These are phyloP conservation scores for Campylomormyrus numenius DNA, from an alignment of 2,113 vertebrate species.

Conservation along the genomic window DNA sequence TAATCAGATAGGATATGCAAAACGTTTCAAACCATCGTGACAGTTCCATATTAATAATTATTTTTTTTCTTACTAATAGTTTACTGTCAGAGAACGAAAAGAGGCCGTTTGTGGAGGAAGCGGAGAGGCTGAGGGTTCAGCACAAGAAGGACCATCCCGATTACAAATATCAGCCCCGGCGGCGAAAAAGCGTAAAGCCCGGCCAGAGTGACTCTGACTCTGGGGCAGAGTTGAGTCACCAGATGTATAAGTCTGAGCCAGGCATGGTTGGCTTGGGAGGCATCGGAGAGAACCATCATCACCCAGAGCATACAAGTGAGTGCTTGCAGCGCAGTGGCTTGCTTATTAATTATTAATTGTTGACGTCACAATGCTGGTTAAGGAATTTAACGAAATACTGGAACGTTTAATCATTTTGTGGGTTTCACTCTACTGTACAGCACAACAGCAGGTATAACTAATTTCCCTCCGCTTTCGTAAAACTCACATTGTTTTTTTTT, in stretches of 20 bases:
- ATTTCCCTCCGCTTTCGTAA: not conserved
- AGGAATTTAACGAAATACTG: not conserved
- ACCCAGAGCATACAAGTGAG: conserved; percentile 78
- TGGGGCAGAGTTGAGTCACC: conserved; percentile 68
- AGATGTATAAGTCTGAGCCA: conserved; percentile 77
- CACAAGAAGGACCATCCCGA: conserved; percentile 90
- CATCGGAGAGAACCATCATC: conserved; percentile 69
- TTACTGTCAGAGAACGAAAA: conserved; percentile 80
- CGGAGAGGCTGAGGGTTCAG: conserved; percentile 77
- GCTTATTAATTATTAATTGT: not conserved
- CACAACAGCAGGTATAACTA: not conserved
- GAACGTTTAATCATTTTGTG: not conserved
- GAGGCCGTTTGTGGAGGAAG: conserved; percentile 81
- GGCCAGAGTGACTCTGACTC: conserved; percentile 67
- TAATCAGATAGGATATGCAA: not conserved
- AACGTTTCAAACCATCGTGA: not conserved
- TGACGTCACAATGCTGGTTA: not conserved
- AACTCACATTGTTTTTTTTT: not conserved
- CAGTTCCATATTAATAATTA: not conserved
- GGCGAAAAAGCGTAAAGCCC: conserved; percentile 73
- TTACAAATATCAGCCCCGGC: conserved; percentile 87
- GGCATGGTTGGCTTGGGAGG: conserved; percentile 62
- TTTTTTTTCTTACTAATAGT: conserved; percentile 43
- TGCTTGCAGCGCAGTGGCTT: not conserved
- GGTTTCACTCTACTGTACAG: not conserved